phyloP scores from a whole-genome alignment of 2,113 vertebrate species.

The Uria aalge region DNA sequence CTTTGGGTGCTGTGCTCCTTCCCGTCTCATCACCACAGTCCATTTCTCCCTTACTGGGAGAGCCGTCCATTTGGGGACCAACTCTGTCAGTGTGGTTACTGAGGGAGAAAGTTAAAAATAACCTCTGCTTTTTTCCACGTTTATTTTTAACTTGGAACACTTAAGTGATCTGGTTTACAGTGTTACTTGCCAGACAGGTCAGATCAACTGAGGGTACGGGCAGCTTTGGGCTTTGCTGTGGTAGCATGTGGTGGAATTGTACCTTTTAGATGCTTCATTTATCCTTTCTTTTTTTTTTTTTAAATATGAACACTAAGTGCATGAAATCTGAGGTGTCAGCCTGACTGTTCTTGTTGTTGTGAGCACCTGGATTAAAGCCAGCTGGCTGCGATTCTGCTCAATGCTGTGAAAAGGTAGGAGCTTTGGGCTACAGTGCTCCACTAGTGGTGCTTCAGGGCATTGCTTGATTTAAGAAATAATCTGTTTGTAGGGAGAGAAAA shows the following conservation, averaged over 20 bases:
- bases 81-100: background rate
- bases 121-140: background rate
- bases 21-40: background rate
- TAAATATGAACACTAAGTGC: background rate
- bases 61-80: background rate
- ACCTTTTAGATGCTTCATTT: background rate
- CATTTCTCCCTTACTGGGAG: background rate
- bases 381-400: background rate
- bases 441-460: background rate
- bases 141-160: slow-evolving; percentile 44
- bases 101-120: slow-evolving; percentile 24
- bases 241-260: background rate
- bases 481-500: background rate
- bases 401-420: background rate
- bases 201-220: background rate
- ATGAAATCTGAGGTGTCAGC: background rate
- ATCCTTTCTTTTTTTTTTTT: background rate
- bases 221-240: background rate
- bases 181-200: background rate
- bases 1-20: background rate
- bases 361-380: background rate
- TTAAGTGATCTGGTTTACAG: background rate
- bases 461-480: background rate
- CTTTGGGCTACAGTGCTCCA: background rate
- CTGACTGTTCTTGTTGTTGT: background rate